Conservation (phyloP, 1,140 invertebrate genomes). For the Periplaneta americana region DNA sequence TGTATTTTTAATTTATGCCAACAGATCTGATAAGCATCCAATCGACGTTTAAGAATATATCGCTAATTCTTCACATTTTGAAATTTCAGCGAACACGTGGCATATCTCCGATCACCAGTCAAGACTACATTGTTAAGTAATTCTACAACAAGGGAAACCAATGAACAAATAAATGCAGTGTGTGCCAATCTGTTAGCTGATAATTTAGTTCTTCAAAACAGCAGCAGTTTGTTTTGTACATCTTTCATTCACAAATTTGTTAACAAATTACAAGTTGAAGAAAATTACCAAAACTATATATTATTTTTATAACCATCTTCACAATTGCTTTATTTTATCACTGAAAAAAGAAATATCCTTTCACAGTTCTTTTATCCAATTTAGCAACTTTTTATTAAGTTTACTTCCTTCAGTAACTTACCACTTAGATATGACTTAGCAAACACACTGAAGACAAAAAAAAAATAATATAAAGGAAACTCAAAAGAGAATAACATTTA, state of each 20-base stretch:
- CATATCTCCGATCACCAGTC: neutral
- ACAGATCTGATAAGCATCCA: no score
- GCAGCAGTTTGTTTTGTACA: neutral
- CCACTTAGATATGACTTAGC: neutral
- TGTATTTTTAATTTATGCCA: no score
- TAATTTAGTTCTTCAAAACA: neutral
- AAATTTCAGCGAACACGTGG: neutral
- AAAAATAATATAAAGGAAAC: neutral
- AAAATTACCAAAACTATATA: neutral
- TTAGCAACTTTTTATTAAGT: neutral
- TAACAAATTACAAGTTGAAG: neutral
- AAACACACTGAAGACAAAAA: slow-evolving; percentile 4
- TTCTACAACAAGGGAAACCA: neutral
- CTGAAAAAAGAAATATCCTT: neutral
- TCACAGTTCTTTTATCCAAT: neutral
- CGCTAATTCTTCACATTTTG: no score
- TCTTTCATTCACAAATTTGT: neutral
- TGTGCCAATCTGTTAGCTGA: neutral
- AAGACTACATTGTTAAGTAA: neutral
- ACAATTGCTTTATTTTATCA: neutral
- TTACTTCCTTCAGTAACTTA: neutral
- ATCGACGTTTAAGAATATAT: no score
- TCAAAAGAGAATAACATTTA: neutral
- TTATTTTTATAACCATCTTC: neutral
- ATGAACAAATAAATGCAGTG: neutral